Evolutionary conservation across 2,797 vertebrate genomes (phyloP).

Genomic region (Octomys mimax): DNA sequence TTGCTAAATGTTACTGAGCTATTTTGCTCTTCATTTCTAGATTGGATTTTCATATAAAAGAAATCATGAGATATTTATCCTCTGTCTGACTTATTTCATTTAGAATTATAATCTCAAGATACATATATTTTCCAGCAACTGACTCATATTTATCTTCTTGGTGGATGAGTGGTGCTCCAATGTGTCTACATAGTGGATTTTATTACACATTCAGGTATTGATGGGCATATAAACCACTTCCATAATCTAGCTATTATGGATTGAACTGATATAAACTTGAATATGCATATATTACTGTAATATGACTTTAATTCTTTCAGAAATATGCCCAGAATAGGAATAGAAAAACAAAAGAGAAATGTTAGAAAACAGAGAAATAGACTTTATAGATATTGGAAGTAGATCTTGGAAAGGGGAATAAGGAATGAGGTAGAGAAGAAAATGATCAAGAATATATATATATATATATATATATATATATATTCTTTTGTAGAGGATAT

Average conservation of each 20-base stretch:
- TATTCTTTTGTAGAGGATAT: no score
- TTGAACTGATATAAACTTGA: not conserved
- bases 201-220: not conserved
- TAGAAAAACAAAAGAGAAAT: not conserved
- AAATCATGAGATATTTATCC: not conserved
- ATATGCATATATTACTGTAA: not conserved
- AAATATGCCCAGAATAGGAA: not conserved
- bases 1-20: not conserved
- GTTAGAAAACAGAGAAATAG: not conserved
- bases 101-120: not conserved
- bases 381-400: not conserved
- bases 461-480: no score
- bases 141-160: not conserved
- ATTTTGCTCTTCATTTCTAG: not conserved
- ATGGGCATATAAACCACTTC: not conserved
- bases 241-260: not conserved
- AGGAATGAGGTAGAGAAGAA: not conserved
- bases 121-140: not conserved
- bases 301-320: not conserved
- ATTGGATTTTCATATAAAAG: not conserved
- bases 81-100: not conserved
- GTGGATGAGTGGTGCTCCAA: not conserved
- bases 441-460: not conserved
- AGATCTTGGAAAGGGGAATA: not conserved
- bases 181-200: not conserved